Evolutionary conservation across 2,888 invertebrate species (phyloP), one percentile per base, ranked within the genome.

Genomic region (Toxonevra muliebris): DNA sequence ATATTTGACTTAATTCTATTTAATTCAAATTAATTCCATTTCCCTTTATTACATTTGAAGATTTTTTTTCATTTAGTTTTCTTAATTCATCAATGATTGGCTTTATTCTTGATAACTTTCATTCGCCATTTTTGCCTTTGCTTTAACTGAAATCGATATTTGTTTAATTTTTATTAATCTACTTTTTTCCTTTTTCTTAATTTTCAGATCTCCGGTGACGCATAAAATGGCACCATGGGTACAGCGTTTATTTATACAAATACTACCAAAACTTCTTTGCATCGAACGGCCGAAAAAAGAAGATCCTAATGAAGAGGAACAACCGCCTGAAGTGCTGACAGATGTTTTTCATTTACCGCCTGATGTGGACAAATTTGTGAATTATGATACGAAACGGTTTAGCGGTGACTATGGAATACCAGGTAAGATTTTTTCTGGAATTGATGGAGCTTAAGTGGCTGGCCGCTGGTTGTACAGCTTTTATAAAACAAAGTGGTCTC

Each of bases 161-260:
- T 45, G 19, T 52, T 45, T 63, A 19, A 17, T 61, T 52, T 50
- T 45, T 43, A 3, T 45, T 58, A 53, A 52, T 60, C n/a, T 13
- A 55, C 8, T 17, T 3, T 45, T n/a, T 43, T 66, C 20, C 48
- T n/a, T 42, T 53, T 59, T 19, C 20, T 12, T 2, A 3, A 2
- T 43, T 71, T 71, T 9, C 19, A 89, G 93, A 77, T 95, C 95
- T 70, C 96, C 96, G 50, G 95, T 96, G 70, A 96, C 96, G 73
- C 96, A 96, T 85, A 92, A 92, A 78, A 92, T 96, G 92, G 91
- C 94, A 70, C 95, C 94, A 64, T 96, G 95, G 95, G 95, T 96
- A 80, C 90, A 93, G 77, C 89, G 91, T 80, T 88, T 95, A 83
- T 95, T 95, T 87, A 93, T 94, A 86, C 90, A 93, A 85, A 89